Base-by-base conservation (phyloP, 2,888 invertebrate genomes). In the Megaustenia siamemsis region DNA sequence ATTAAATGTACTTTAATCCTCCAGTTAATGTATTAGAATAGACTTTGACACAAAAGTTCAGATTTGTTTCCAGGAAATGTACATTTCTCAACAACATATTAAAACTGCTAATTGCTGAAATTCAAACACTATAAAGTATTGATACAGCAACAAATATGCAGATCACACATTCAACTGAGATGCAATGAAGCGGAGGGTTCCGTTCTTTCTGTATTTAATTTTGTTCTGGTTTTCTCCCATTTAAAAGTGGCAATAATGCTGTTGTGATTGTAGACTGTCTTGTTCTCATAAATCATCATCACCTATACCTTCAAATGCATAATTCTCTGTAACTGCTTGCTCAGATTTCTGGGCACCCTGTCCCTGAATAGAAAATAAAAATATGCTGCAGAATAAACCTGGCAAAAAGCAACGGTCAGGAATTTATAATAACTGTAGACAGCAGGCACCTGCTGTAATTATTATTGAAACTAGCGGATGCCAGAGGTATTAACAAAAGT, bases 221-320 rank as follows among this genome's bases (percentile, higher is more conserved):
- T 15, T 63, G 12, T 10, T 32, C 63, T 15, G 63, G 32, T 4
- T 63, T 12, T 28, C 5, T 28, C 28, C 28, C 5, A 63, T 63
- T 1, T 21, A 63, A n/a, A 60, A 6, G 28, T 60, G 60, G 28
- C n/a, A 60, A 28, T 63, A 63, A 28, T 63, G 32, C 63, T 32
- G 63, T 4, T 60, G 60, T n/a, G 60, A 6, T 60, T 63, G 63
- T 32, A 63, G 28, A 63, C 28, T 63, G 63, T n/a, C 3, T 3
- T n/a, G n/a, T 63, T 28, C 35, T 89, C 89, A 95, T 88, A 95
- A 93, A 91, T 98, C 98, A 91, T 98, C 98, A 93, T 99, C 98
- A 5, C 98, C 98, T 89, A 99, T 98, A 78, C 97, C 97, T 94
- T 98, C 97, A 93, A 98, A 99, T 38, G 98, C 93, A 83, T 89